These are phyloP conservation scores for Maccullochella peelii DNA, from an alignment of 2,113 vertebrate genomes.

Conservation along the genomic window DNA sequence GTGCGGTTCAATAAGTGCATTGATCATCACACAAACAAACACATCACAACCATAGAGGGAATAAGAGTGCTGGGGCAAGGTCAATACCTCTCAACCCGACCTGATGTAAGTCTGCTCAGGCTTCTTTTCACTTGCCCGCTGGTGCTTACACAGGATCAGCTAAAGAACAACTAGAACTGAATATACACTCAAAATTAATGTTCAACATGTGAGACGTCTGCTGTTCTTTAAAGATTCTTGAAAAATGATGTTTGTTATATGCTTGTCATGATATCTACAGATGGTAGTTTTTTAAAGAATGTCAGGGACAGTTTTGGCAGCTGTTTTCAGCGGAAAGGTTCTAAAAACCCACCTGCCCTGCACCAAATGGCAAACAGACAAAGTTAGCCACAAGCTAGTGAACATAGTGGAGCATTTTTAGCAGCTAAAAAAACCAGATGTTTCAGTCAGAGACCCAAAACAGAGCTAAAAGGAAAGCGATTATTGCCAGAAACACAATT, in stretches of 20 bases:
- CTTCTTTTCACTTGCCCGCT: constrained; percentile 17
- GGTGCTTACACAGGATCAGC: background rate
- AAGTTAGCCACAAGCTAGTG: background rate
- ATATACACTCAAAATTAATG: background rate
- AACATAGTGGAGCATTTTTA: background rate
- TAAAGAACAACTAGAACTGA: background rate
- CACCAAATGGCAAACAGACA: background rate
- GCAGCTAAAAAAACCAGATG: background rate
- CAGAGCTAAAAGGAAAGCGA: background rate
- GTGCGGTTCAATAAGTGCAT: constrained; percentile 70
- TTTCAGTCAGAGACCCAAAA: background rate
- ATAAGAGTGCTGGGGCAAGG: constrained; percentile 54
- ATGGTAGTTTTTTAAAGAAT: background rate
- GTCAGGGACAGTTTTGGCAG: background rate
- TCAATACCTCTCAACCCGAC: constrained; percentile 61
- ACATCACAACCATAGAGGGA: constrained; percentile 59
- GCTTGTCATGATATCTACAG: background rate
- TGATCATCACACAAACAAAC: constrained; percentile 78
- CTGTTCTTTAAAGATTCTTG: too few relatives aligned
- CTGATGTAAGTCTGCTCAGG: constrained; percentile 27
- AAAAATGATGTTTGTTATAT: background rate
- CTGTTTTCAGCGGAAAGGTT: background rate
- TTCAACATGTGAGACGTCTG: background rate
- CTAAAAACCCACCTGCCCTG: background rate
- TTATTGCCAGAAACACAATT: too few relatives aligned